Evolutionary conservation across 1,140 invertebrate species (phyloP), one percentile per base, ranked within the genome.

Genomic region (Nasonia giraulti): DNA sequence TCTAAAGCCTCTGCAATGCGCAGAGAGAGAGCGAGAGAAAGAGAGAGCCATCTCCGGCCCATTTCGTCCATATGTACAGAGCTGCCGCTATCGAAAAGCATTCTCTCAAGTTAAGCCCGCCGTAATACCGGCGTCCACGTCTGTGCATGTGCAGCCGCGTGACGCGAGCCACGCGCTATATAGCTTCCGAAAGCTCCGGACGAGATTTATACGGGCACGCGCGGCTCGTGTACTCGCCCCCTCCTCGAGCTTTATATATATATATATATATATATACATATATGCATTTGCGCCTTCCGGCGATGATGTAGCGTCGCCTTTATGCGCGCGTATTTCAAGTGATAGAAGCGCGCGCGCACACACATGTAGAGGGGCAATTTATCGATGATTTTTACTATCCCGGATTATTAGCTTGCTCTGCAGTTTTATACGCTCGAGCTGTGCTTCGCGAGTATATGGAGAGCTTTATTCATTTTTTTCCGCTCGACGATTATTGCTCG

Each of bases 361-460:
- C 40, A 8, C 40, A 8, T 44, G 1, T 44, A 7, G 7, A 44
- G 8, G 6, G 73, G 2, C 73, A 37, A 75, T 75, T 75, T 75
- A 75, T 75, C 73, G 73, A 62, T 20, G 17, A 75, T 44, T 75
- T 75, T 75, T 75, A 40, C n/a, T 75, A 71, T 71, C 69, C 23
- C 4, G 23, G 69, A 71, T 75, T 75, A 75, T 44, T 44, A 75
- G 73, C 73, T 75, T 75, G 33, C 73, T 75, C 73, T 4, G 73
- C 37, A 75, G 27, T 75, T 75, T 44, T 75, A 27, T 27, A 6
- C 14, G 23, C 10, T 20, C 55, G 6, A 1, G 55, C 1, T 55
- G 3, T 10, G 47, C 47, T 50, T 3, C 2, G 23, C 40, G 40
- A 44, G 40, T 2, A 10, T 17, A 7, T 12, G 68, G 68, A 31